Evolutionary conservation across 2,113 vertebrate genomes (phyloP).

Genomic region (Suncus etruscus): DNA sequence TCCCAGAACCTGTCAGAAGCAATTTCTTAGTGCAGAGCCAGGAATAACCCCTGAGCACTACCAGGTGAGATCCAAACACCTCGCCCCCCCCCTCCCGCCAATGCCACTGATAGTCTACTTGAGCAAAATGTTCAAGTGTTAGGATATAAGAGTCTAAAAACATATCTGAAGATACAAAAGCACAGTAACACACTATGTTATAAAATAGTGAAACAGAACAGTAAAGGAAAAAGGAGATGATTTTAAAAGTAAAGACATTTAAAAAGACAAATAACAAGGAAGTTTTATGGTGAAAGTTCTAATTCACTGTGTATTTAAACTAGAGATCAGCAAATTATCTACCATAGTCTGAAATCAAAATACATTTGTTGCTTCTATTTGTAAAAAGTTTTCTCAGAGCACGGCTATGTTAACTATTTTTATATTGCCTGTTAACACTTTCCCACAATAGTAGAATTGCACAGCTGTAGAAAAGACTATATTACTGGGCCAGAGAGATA

Average conservation of each 20-base stretch:
- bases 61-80: no score
- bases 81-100: no score
- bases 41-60: no score
- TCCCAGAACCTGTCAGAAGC: no score
- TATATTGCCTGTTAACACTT: not conserved
- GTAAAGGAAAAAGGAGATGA: slow-evolving; percentile 33
- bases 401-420: not conserved
- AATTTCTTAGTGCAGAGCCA: no score
- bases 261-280: not conserved
- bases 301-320: slow-evolving; percentile 7
- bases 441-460: not conserved
- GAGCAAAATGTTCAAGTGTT: no score
- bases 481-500: not conserved
- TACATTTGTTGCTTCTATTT: not conserved
- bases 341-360: not conserved
- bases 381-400: not conserved
- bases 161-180: not conserved
- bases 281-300: not conserved
- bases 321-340: not conserved
- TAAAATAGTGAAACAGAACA: slow-evolving; percentile 24
- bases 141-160: slow-evolving; percentile 16
- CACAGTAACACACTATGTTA: not conserved
- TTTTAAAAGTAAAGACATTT: slow-evolving; percentile 12
- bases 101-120: no score
- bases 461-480: not conserved